Evolutionary conservation across 1,140 invertebrate genomes (phyloP).

Genomic region (Thrips palmi): DNA sequence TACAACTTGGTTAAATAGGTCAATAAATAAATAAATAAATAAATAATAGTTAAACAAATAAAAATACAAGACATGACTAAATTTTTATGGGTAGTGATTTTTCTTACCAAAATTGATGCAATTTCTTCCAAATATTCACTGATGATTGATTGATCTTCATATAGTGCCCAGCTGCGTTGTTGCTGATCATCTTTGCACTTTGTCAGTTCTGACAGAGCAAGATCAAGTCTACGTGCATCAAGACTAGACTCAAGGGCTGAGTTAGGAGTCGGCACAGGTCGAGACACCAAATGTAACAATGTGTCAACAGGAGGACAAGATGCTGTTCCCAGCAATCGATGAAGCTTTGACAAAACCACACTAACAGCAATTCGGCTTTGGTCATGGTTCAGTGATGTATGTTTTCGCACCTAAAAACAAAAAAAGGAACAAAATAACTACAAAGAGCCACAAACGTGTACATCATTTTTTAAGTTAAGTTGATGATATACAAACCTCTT

Average conservation of each 20-base stretch:
- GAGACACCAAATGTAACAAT: conserved; percentile 11
- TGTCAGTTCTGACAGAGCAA: conserved; percentile 61
- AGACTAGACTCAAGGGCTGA: conserved; percentile 47
- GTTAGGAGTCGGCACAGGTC: conserved; percentile 9
- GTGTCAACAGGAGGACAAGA: conserved; percentile 6
- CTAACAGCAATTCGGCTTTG: conserved; percentile 68
- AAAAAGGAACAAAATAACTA: conserved; percentile 3
- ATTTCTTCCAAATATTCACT: conserved; percentile 64
- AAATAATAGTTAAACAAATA: conserved; percentile 7
- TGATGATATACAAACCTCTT: too few species aligned
- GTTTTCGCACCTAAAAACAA: conserved; percentile 43
- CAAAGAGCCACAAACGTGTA: too few species aligned
- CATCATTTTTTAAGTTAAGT: too few species aligned
- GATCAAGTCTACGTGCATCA: conserved; percentile 58
- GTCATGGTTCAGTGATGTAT: conserved; percentile 71
- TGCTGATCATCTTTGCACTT: conserved; percentile 84
- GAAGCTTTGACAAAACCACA: conserved; percentile 39
- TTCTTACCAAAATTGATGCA: conserved; percentile 61
- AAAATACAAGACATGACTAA: conserved; percentile 9
- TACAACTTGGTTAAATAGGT: background rate
- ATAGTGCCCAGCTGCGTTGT: conserved; percentile 80
- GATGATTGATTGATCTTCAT: conserved; percentile 79
- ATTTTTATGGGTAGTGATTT: conserved; percentile 8
- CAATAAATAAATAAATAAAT: conserved; percentile 6
- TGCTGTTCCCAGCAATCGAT: conserved; percentile 12